These are phyloP conservation scores for Tribolium freemani DNA, from an alignment of 2,888 invertebrate genomes.

Conservation along the genomic window DNA sequence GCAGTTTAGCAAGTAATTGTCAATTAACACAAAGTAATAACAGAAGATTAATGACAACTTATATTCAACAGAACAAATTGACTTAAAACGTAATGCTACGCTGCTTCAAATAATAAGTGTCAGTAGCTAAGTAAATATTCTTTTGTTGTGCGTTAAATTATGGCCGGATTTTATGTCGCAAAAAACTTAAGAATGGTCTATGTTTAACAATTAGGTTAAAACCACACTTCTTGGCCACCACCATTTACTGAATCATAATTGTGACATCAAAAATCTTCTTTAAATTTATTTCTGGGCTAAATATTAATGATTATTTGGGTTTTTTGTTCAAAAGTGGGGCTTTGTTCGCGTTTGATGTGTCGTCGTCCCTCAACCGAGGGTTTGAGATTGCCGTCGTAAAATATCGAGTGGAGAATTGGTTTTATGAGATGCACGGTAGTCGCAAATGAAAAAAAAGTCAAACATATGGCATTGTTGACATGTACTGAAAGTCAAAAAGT, in stretches of 20 bases:
- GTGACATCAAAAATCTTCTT: too few relatives aligned
- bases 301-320: too few relatives aligned
- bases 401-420: constrained; percentile 34
- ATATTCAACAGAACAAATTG: background rate
- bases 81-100: background rate
- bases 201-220: too few relatives aligned
- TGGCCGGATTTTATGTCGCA: too few relatives aligned
- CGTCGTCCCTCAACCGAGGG: background rate
- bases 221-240: too few relatives aligned
- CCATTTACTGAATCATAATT: too few relatives aligned
- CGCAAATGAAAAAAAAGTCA: constrained; percentile 32
- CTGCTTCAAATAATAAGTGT: background rate
- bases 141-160: too few relatives aligned
- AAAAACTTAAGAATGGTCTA: too few relatives aligned
- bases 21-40: background rate
- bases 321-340: too few relatives aligned
- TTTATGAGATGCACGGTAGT: constrained; percentile 45
- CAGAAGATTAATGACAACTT: background rate
- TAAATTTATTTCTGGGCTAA: too few relatives aligned
- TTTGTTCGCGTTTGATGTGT: background rate
- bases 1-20: background rate
- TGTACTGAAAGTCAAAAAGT: constrained; percentile 37
- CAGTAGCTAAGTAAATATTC: too few relatives aligned
- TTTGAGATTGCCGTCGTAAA: constrained; percentile 42
- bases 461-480: constrained; percentile 33